Evolutionary conservation across 2,888 invertebrate genomes (phyloP), one percentile per base, ranked within the genome.

Genomic region (Rhamnusium bicolor): DNA sequence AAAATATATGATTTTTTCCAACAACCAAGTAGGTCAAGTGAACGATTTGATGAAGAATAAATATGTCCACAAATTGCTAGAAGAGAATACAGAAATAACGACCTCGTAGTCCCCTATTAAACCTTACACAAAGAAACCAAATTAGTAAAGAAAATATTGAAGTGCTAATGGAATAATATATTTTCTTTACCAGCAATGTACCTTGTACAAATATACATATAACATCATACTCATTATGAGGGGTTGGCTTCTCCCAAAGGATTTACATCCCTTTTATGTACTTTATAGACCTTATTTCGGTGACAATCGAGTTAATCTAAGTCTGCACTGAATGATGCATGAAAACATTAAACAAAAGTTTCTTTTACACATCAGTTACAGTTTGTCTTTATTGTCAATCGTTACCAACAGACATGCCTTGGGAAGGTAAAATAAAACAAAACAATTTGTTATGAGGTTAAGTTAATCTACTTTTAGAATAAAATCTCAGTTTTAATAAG

Each of bases 151-250:
- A 66, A 66, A 66, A 53, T 54, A 66, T 54, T 54, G 29, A 21
- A 56, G 58, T 24, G 24, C 46, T 56, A 68, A 68, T 68, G 49
- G 68, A 68, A 68, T 68, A 68, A 68, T 68, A 68, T 68, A 68
- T 56, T 58, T 63, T 29, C 46, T 47, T 62, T 49, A 32, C 62
- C 62, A 19, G 40, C 19, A 40, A 32, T 40, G 56, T 29, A 40
- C 40, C 27, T 29, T 18, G 4, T n/a, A 19, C 24, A 40, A 19
- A 46, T 62, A 62, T 62, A 56, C 56, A 46, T 56, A 54, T 56
- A 54, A 32, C 66, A 66, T 66, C 62, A 54, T 66, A 54, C 54
- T 66, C 54, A 66, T 66, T 54, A 66, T 18, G 32, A 46, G 32
- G 66, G 66, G 66, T 18, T 10, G 40, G n/a, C 16, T 14, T 24